Base-by-base conservation (phyloP, 2,797 vertebrate genomes). In the Chaetodon trifasciatus region DNA sequence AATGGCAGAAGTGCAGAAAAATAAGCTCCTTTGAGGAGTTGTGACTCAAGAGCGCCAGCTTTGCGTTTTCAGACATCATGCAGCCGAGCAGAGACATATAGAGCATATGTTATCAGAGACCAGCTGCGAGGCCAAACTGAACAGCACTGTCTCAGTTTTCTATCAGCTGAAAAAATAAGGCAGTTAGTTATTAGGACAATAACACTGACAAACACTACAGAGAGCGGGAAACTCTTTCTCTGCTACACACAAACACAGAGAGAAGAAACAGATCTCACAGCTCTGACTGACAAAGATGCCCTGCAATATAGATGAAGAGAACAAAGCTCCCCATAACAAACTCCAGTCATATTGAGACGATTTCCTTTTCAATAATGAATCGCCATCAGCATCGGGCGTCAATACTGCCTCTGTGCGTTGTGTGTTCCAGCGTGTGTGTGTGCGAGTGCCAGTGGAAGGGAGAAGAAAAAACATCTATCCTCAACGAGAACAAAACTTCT, bases 341-440 rank as follows among this genome's bases (percentile, higher is more conserved):
- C 94, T 95, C 87, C 89, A 93, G 93, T 93, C 93, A 91, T 89
- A 94, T 92, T 93, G 90, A 93, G 94, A 94, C 91, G 87, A 94
- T 95, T 95, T 94, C 91, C 95, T 94, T 88, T 92, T 96, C 93
- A 95, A 96, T 96, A 96, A 96, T 96, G 94, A 94, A 96, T 95
- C 91, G 92, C 92, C 94, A 95, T 94, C 94, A 94, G 95, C 91
- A 89, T 87, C 86, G 9, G 85, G 87, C 91, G 85, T 95, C 95
- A 96, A 94, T 94, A 94, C 83, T 50, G 74, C 75, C 79, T 90
- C 80, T 90, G 87, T 84, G 82, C 85, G 74, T 86, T 86, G 85
- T 88, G 76, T 58, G 80, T 52, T 57, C 79, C 44, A 35, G 73
- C 17, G n/a, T 75, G 63, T 67, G 69, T 12, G 39, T 17, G 69